Conservation (phyloP, 2,113 vertebrate genomes). For the Leptobrachium leishanense region DNA sequence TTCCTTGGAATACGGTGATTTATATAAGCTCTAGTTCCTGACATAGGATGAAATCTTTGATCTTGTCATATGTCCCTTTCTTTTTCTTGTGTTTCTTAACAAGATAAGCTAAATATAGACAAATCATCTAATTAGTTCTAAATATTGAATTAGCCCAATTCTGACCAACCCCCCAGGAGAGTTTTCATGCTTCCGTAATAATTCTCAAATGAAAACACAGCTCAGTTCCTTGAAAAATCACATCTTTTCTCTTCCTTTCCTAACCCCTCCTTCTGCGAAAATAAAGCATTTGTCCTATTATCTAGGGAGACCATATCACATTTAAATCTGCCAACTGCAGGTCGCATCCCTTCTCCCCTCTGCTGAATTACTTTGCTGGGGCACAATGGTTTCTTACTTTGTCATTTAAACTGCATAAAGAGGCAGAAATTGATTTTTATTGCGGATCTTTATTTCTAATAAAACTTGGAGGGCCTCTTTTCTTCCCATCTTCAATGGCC, state of each 20-base stretch:
- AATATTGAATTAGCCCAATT: neutral
- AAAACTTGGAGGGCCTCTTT: slow-evolving; percentile 99
- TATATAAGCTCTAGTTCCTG: no score
- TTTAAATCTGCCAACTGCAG: slow-evolving; percentile 51
- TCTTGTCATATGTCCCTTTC: no score
- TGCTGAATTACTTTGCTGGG: slow-evolving; percentile 96
- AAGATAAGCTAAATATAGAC: no score
- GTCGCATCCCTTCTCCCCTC: slow-evolving; percentile 75
- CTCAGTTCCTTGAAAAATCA: slow-evolving; percentile 43
- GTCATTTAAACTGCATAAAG: slow-evolving; percentile 99
- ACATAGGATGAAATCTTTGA: no score
- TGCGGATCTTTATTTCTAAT: slow-evolving; percentile 99
- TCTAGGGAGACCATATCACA: slow-evolving; percentile 50
- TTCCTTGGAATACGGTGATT: no score
- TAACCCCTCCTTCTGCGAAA: slow-evolving; percentile 45
- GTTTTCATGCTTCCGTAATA: slow-evolving; percentile 21
- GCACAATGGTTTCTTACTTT: slow-evolving; percentile 97
- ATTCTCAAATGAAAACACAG: slow-evolving; percentile 42
- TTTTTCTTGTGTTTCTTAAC: no score
- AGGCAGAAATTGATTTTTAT: slow-evolving; percentile 99
- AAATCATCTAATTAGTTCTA: neutral
- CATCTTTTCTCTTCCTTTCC: slow-evolving; percentile 37
- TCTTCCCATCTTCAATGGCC: slow-evolving; percentile 98
- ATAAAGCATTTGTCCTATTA: slow-evolving; percentile 51
- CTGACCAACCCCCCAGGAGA: neutral